phyloP scores from a whole-genome alignment of 37 sponge, comb jelly and placozoan species.

The Beroe forskalii region DNA sequence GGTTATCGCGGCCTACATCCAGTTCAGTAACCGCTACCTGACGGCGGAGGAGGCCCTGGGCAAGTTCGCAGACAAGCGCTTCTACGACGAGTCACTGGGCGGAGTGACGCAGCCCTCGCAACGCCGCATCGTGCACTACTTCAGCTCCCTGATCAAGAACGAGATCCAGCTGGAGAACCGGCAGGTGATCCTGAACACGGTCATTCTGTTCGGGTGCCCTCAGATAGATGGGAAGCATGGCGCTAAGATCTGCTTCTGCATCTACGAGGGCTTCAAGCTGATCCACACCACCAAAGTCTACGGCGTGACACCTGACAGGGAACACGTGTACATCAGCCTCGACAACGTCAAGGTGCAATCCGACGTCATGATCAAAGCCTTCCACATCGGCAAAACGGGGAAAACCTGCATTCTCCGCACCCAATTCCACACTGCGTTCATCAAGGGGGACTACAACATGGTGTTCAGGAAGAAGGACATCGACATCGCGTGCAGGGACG shows the following conservation, averaged over 20 bases:
- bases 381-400: conserved; percentile 82
- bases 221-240: conserved; percentile 93
- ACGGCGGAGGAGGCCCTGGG: conserved; percentile 92
- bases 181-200: conserved; percentile 73
- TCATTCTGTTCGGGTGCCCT: conserved; percentile 91
- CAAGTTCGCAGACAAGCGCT: conserved; percentile 91
- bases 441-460: conserved; percentile 74
- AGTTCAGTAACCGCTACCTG: conserved; percentile 77
- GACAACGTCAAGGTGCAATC: conserved; percentile 4
- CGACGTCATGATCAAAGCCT: conserved; percentile 75
- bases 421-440: conserved; percentile 85
- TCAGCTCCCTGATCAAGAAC: conserved; percentile 80
- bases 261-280: conserved; percentile 88
- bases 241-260: conserved; percentile 79
- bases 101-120: conserved; percentile 99
- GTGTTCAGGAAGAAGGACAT: conserved; percentile 84
- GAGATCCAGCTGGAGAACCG: conserved; percentile 74
- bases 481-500: conserved; percentile 84
- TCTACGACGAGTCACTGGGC: conserved; percentile 79
- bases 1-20: conserved; percentile 94
- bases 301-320: conserved; percentile 66
- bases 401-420: conserved; percentile 81
- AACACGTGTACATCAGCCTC: conserved; percentile 34
- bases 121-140: conserved; percentile 83
- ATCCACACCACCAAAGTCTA: conserved; percentile 83